Base-by-base conservation (phyloP, 2,113 vertebrate species). In the Lepisosteus oculatus region DNA sequence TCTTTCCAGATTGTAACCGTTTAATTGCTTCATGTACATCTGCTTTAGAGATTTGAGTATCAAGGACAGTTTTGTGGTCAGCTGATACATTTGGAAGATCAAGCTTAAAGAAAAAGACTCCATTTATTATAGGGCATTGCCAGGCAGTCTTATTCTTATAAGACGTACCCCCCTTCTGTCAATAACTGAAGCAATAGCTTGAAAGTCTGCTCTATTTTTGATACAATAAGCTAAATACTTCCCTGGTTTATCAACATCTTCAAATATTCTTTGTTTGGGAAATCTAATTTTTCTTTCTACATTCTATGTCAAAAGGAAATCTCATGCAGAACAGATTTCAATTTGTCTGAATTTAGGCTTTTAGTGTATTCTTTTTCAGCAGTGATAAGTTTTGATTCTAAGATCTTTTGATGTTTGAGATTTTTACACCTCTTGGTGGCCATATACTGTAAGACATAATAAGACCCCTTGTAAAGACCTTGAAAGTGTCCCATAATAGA, bases 101-200 rank as follows among this genome's bases (percentile, higher is more conserved):
- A 3, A 71, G 41, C 3, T 45, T 13, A 8, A n/a, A 44, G 44
- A 71, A 71, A 62, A 63, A 71, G 43, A 6, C 6, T 69, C 6
- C 59, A 63, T 71, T 11, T 51, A 45, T 13, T 4, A 42, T 71
- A 45, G 8, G 43, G 57, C 43, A 71, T 63, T 51, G 43, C 54
- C 42, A n/a, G 57, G 69, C 9, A 17, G 44, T 51, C 69, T 29
- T 55, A 73, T 11, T 29, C 55, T 15, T 61, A 73, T 45, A 73
- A 17, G 47, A 43, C 29, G n/a, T 6, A 54, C 17, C 41, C 70
- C 71, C 57, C 15, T 67, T 9, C 11, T 43, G 42, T 44, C 68
- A 61, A 15, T 70, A 70, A 70, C 45, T 69, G 67, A 69, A 42
- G 54, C 55, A 56, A 69, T 69, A 57, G 51, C 62, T 70, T 68